These are phyloP conservation scores for Epizoanthus rinbou DNA, from an alignment of 92 coral and sea anemone species.

Conservation along the genomic window DNA sequence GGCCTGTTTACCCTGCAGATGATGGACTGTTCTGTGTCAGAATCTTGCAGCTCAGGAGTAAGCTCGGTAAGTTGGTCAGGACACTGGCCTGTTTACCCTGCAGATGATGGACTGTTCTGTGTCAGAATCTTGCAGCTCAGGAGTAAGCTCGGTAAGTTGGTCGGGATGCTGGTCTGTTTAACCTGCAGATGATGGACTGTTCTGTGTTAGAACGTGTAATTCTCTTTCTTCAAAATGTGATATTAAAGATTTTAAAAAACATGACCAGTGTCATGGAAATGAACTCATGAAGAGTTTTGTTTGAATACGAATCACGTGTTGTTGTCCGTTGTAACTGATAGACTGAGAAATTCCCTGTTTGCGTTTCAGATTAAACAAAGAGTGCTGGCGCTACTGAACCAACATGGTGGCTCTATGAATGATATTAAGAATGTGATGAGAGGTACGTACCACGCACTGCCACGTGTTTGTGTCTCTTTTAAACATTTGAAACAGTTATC, in stretches of 20 bases:
- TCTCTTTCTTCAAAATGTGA: no score
- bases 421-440: constrained; percentile 95
- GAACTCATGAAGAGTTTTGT: not conserved
- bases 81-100: no score
- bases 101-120: no score
- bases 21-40: no score
- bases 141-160: constrained; percentile 81
- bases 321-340: not conserved
- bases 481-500: no score
- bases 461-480: not conserved
- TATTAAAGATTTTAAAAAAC: not conserved
- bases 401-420: constrained; percentile 97
- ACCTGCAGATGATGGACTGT: not conserved
- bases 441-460: constrained; percentile 56
- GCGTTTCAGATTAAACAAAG: constrained; percentile 75
- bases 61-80: constrained; percentile 66
- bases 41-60: constrained; percentile 88
- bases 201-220: no score
- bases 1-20: no score
- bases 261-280: not conserved
- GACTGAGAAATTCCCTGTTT: not conserved
- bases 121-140: no score
- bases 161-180: not conserved
- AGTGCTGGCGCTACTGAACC: constrained; percentile 88
- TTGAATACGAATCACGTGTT: not conserved